Evolutionary conservation across 2,113 vertebrate genomes (phyloP), one percentile per base, ranked within the genome.

Genomic region (Sinocyclocheilus anophthalmus): DNA sequence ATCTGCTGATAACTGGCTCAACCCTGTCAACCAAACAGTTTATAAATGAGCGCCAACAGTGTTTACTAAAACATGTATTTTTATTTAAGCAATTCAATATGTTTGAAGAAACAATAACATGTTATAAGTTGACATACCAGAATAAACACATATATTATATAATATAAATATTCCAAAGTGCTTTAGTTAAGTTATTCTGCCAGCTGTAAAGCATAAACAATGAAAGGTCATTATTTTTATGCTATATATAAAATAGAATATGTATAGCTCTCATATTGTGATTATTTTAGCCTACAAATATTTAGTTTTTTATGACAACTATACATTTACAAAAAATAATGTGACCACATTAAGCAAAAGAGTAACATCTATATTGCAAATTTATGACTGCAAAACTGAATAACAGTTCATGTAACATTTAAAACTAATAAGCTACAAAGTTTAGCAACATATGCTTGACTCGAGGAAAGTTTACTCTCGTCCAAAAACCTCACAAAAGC

Each of bases 401-500:
- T 57, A 57, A 57, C 55, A 57, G 55, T 57, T 57, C 16, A 6
- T 20, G 16, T 22, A 57, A 8, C 55, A 57, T 57, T 57, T 57
- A 7, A 57, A 57, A 18, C 16, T 55, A 55, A 7, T 70, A 18
- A 20, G 14, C 14, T 20, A 70, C 20, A 45, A n/a, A 39, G 16
- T 73, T 42, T 73, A 73, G 10, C 11, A 63, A 6, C 26, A 22
- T 13, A 55, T 4, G 3, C 53, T 33, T 39, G 5, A 59, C 55
- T 76, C 0, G 0, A 39, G 10, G n/a, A 1, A 48, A 3, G 0
- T 53, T 86, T 69, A 93, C 0, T 0, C 0, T 24, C 12, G 0
- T n/a, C 88, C 88, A 92, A 95, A 93, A 16, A 45, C 75, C 88
- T 94, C 86, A 84, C 81, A 88, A 67, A 76, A 55, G 7, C 87